Evolutionary conservation across 1,140 invertebrate species (phyloP), one percentile per base, ranked within the genome.

Genomic region (Sesamia nonagrioides): DNA sequence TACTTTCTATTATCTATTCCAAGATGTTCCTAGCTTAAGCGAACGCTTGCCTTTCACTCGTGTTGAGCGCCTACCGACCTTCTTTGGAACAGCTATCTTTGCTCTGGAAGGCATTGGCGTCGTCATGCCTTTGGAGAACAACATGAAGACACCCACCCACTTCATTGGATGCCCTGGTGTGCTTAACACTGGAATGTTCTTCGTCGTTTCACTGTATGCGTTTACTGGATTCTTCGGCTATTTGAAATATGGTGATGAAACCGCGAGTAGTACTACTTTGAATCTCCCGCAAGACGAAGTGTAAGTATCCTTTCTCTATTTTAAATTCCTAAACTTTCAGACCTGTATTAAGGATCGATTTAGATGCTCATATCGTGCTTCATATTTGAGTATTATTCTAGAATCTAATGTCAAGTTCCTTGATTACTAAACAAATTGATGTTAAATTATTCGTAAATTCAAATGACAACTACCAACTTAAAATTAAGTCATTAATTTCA

Each of bases 181-280:
- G 0, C 92, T 99, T 1, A 99, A 98, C 88, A 96, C 97, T 35
- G 97, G 98, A 11, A 99, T 99, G 98, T 96, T 96, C 71, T 96
- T 97, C 82, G 98, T 99, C 0, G 97, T 98, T 0, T 89, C 96
- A 2, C 89, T 98, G 2, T 99, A 99, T 91, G 97, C 97, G 4
- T 96, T 97, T n/a, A 96, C 98, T 42, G 98, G 98, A 68, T 99
- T 99, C 95, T 98, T 98, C 89, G 98, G 98, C n/a, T 99, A 98
- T 87, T 92, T 98, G 58, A 97, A 97, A 85, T 99, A 98, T 93
- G 98, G 98, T 1, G 94, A 96, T 0, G 80, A 86, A 0, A 97
- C 97, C 1, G 69, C 95, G 79, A 97, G 96, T 18, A 97, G 97
- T 72, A 97, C 98, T 68, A 98, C 98, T 0, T 88, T 98, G 21